phyloP scores from a whole-genome alignment of 1,140 invertebrate species.

The Camponotus floridanus region DNA sequence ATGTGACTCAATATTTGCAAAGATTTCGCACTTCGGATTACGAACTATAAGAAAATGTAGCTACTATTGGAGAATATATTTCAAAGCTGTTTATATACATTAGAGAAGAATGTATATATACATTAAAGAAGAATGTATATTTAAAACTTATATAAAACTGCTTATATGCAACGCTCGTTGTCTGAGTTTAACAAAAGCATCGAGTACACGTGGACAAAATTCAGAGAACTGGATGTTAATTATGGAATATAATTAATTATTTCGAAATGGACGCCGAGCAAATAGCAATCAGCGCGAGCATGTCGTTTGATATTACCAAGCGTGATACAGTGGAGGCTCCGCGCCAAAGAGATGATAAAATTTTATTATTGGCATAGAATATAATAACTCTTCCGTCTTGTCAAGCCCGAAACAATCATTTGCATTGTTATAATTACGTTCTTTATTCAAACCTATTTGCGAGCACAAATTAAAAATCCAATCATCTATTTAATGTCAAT shows the following conservation, averaged over 20 bases:
- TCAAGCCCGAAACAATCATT: constrained; percentile 22
- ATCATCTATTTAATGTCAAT: constrained; percentile 11
- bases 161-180: constrained; percentile 1
- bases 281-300: constrained; percentile 26
- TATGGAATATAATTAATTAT: constrained; percentile 55
- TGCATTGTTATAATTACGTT: constrained; percentile 17
- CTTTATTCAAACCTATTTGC: constrained; percentile 28
- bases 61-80: background rate
- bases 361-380: constrained; percentile 27
- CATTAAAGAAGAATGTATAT: too few relatives aligned
- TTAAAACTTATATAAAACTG: too few relatives aligned
- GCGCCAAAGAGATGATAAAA: constrained; percentile 38
- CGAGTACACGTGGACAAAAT: constrained; percentile 10
- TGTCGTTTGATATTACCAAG: constrained; percentile 16
- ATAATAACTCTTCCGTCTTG: constrained; percentile 20
- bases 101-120: too few relatives aligned
- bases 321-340: constrained; percentile 1
- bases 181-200: background rate
- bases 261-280: background rate
- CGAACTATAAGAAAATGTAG: background rate
- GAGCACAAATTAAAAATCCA: background rate
- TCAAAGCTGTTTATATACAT: background rate
- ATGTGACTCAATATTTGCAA: background rate
- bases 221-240: constrained; percentile 41
- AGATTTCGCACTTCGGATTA: background rate